phyloP scores from a whole-genome alignment of 2,888 invertebrate species.

The Drosophila bunnanda region DNA sequence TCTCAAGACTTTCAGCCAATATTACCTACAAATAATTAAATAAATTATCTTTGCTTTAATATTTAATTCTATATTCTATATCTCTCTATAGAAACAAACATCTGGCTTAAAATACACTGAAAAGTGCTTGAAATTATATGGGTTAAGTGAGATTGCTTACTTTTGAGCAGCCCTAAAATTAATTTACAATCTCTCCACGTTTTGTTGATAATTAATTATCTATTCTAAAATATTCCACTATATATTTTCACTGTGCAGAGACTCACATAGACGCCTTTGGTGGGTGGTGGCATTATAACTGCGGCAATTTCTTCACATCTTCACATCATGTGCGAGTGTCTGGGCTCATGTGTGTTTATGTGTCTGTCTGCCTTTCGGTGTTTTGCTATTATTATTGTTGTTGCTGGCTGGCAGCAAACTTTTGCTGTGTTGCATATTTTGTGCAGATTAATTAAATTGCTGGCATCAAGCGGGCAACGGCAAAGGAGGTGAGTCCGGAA shows the following conservation, averaged over 20 bases:
- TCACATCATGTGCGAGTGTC: conserved; percentile 30
- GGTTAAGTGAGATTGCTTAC: background rate
- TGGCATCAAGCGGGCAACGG: conserved; percentile 59
- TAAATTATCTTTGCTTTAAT: too few relatives aligned
- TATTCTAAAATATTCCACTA: background rate
- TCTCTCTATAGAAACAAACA: background rate
- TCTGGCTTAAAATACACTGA: background rate
- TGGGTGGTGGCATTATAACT: conserved; percentile 69
- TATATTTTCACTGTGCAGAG: conserved; percentile 15
- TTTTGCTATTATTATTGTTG: conserved; percentile 22
- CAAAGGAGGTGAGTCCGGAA: background rate
- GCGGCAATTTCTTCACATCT: conserved; percentile 52
- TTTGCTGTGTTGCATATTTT: conserved; percentile 76
- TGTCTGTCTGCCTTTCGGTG: conserved; percentile 21
- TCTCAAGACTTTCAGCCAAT: too few relatives aligned
- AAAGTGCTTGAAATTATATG: background rate
- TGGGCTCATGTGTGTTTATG: conserved; percentile 18
- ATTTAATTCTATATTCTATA: background rate
- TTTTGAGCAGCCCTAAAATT: background rate
- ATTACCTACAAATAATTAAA: too few relatives aligned
- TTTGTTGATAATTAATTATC: background rate
- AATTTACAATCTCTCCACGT: background rate
- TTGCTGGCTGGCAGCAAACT: conserved; percentile 57
- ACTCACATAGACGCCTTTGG: conserved; percentile 47
- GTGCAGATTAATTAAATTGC: conserved; percentile 79